Conservation (phyloP, 1,140 invertebrate genomes). For the Pseudomyrmex concolor region DNA sequence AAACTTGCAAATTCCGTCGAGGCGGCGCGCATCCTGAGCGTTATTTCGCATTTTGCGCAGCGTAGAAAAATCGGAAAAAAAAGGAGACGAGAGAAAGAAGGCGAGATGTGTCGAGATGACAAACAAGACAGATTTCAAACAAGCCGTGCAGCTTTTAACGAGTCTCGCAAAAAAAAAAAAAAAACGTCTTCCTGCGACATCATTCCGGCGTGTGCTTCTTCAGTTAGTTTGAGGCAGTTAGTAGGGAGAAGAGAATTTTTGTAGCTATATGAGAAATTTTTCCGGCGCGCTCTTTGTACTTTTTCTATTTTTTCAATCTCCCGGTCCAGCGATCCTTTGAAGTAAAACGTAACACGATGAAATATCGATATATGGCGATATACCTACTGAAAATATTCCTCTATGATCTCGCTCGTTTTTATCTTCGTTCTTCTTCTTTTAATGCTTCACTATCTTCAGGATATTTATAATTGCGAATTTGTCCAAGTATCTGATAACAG, state of each 20-base stretch:
- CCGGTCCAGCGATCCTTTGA: too few species aligned
- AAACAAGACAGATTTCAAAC: conserved; percentile 25
- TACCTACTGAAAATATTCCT: too few species aligned
- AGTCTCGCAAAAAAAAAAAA: conserved; percentile 34
- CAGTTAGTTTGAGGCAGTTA: background rate
- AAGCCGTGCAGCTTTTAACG: conserved; percentile 55
- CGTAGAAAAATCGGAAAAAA: conserved; percentile 1
- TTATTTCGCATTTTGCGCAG: conserved; percentile 43
- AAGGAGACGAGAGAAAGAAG: background rate
- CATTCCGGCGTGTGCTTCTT: background rate
- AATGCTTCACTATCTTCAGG: too few species aligned
- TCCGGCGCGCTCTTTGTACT: background rate
- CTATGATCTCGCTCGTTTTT: too few species aligned
- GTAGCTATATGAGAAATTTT: background rate
- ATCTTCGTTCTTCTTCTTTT: too few species aligned
- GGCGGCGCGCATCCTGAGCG: conserved; percentile 15
- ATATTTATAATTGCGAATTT: background rate
- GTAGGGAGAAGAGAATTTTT: background rate
- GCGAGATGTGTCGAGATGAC: background rate
- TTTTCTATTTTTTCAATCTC: background rate
- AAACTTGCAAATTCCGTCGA: conserved; percentile 29
- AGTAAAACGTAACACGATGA: too few species aligned
- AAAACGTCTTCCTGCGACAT: background rate
- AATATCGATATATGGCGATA: too few species aligned
- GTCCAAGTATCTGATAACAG: background rate